These are phyloP conservation scores for Phoebastria nigripes DNA, from an alignment of 2,797 vertebrate genomes.

Conservation along the genomic window DNA sequence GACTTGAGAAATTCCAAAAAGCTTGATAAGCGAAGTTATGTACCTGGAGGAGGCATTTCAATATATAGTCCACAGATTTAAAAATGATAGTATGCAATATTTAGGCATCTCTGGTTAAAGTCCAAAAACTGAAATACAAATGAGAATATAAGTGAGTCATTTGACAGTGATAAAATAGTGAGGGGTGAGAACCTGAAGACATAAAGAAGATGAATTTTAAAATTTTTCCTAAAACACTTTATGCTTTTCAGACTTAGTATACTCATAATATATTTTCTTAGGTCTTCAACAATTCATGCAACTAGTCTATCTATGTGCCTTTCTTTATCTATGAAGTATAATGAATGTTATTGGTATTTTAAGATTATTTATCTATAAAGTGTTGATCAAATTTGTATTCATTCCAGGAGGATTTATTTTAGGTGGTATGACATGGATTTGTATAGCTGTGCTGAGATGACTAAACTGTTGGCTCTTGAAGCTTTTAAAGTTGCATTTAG, in stretches of 20 bases:
- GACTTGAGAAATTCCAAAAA: neutral
- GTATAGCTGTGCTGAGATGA: slow-evolving; percentile 7
- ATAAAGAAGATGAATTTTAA: neutral
- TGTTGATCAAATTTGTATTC: neutral
- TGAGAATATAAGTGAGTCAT: neutral
- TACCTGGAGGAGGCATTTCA: neutral
- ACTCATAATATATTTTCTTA: neutral
- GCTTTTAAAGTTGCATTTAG: neutral
- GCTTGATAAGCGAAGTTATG: neutral
- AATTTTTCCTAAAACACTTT: neutral
- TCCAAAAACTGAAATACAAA: neutral
- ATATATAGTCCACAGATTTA: neutral
- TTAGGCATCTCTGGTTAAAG: neutral
- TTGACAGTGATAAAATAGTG: neutral
- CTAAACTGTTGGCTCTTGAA: neutral
- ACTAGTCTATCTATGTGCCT: neutral
- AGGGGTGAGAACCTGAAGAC: neutral
- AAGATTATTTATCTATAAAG: neutral
- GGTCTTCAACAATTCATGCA: neutral
- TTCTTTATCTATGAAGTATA: neutral
- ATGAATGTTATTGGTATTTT: neutral
- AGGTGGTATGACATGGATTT: neutral
- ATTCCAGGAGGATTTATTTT: slow-evolving; percentile 20
- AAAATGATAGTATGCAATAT: neutral
- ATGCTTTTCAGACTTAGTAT: neutral